These are phyloP conservation scores for Sciurus vulgaris DNA, from an alignment of 2,797 vertebrate species.

Conservation along the genomic window DNA sequence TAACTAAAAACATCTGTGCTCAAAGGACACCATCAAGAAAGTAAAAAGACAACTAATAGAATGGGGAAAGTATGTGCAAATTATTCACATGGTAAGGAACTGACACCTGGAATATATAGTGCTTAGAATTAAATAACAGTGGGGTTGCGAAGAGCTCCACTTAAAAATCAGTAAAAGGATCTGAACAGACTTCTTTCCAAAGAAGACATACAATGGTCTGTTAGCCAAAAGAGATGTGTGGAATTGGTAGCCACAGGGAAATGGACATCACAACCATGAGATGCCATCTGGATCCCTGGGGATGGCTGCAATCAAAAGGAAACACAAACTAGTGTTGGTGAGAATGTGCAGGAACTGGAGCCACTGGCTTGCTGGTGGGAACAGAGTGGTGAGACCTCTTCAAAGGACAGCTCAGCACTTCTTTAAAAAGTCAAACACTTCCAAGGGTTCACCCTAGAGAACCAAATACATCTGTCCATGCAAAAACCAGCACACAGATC, in stretches of 20 bases:
- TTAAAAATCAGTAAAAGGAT: background rate
- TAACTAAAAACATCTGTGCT: background rate
- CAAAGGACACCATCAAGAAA: background rate
- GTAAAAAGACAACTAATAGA: background rate
- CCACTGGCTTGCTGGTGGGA: background rate
- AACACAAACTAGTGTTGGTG: background rate
- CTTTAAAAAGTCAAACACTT: background rate
- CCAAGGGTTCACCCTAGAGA: background rate
- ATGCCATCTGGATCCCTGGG: background rate
- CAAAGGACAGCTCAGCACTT: background rate
- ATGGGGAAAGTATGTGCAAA: background rate
- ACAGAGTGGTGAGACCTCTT: background rate
- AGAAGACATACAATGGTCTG: background rate
- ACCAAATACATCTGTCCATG: fast-evolving
- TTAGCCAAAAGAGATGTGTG: too few relatives aligned
- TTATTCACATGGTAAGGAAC: background rate
- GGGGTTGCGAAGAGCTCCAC: background rate
- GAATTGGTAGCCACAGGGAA: background rate
- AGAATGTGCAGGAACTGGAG: background rate
- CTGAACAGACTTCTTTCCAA: background rate
- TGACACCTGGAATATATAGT: background rate
- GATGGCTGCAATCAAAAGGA: background rate
- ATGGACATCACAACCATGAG: too few relatives aligned
- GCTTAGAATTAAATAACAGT: background rate
- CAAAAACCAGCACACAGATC: background rate